phyloP scores from a whole-genome alignment of 2,888 invertebrate genomes.

The Neria commutata region DNA sequence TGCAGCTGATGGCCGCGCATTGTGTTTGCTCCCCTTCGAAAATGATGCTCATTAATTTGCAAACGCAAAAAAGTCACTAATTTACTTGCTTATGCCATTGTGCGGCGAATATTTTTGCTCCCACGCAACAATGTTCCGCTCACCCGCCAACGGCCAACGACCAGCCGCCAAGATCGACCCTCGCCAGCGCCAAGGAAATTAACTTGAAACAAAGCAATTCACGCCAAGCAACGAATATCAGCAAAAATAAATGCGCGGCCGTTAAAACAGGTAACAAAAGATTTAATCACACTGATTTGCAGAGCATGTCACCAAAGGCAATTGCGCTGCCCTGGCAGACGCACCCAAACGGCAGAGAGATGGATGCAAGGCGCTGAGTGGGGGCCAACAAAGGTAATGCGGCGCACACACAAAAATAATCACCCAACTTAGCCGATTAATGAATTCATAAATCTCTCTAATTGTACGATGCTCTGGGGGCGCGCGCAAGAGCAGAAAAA shows the following conservation, averaged over 20 bases:
- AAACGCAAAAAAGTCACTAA: background rate
- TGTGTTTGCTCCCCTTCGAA: conserved; percentile 12
- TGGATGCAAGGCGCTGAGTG: conserved; percentile 8
- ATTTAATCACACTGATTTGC: conserved; percentile 39
- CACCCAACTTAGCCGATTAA: conserved; percentile 42
- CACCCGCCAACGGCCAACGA: background rate
- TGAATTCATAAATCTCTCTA: conserved; percentile 44
- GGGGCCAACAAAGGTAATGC: conserved; percentile 20
- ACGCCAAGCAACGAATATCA: conserved; percentile 18
- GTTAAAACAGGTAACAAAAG: conserved; percentile 40
- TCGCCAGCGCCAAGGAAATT: background rate
- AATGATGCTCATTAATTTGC: conserved; percentile 12
- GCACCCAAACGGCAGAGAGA: conserved; percentile 4
- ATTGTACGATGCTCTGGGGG: conserved; percentile 34
- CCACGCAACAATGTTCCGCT: background rate
- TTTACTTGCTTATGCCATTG: background rate
- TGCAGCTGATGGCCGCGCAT: conserved; percentile 13
- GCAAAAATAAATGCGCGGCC: conserved; percentile 40
- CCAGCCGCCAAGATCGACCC: background rate
- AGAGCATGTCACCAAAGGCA: conserved; percentile 26
- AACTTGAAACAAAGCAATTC: background rate
- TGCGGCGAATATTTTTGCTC: conserved; percentile 22
- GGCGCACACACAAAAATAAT: conserved; percentile 12
- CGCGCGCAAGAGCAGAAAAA: conserved; percentile 23
- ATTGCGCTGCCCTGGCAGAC: too few species aligned